phyloP scores from a whole-genome alignment of 2,888 invertebrate species.

The Anorthoa munda region DNA sequence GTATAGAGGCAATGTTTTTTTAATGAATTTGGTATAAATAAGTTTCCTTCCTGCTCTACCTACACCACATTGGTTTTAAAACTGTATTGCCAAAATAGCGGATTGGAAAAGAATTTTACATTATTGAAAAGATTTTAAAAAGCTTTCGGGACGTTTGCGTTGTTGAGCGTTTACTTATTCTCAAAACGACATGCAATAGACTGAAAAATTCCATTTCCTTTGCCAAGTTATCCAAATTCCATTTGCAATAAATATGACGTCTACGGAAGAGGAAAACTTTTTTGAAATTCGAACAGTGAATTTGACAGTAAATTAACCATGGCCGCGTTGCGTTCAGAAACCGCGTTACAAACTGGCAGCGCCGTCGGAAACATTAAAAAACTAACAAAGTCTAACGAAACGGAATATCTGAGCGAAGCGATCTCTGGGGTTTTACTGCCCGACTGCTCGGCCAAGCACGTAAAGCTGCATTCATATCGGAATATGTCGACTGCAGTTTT shows the following conservation, averaged over 20 bases:
- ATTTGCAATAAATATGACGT: conserved; percentile 45
- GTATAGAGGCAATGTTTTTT: background rate
- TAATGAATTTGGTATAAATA: conserved; percentile 3
- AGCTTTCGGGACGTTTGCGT: too few relatives aligned
- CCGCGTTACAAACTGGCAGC: conserved; percentile 54
- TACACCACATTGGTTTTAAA: background rate
- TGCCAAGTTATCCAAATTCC: conserved; percentile 24
- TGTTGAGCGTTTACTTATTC: conserved; percentile 9
- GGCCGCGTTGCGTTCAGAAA: conserved; percentile 53
- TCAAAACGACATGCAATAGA: conserved; percentile 20
- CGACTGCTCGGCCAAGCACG: conserved; percentile 34
- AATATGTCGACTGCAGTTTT: too few relatives aligned
- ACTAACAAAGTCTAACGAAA: conserved; percentile 69
- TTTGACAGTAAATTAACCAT: conserved; percentile 63
- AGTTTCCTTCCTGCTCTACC: background rate
- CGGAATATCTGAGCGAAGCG: conserved; percentile 49
- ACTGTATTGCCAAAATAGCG: background rate
- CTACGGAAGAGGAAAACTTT: conserved; percentile 22
- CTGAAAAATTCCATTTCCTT: conserved; percentile 29
- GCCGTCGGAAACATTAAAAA: conserved; percentile 63
- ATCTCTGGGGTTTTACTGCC: conserved; percentile 64
- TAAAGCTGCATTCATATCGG: conserved; percentile 57
- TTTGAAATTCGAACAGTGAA: conserved; percentile 42
- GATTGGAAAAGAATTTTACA: conserved; percentile 38
- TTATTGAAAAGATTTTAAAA: background rate